phyloP scores from a whole-genome alignment of 2,113 vertebrate genomes.

The Takifugu bimaculatus region DNA sequence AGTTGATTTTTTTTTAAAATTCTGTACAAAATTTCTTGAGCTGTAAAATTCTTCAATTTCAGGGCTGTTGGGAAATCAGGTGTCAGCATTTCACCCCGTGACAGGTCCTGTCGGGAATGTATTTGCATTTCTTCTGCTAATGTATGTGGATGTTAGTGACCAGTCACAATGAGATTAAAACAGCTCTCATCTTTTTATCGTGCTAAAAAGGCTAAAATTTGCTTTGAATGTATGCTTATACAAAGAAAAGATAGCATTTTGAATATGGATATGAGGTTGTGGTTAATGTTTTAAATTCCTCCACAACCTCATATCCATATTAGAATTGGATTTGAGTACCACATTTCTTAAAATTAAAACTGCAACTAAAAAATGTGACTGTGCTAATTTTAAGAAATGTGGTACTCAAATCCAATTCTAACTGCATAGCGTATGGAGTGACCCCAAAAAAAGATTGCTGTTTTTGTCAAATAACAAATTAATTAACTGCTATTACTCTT shows the following conservation, averaged over 20 bases:
- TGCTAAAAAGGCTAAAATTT: conserved; percentile 1
- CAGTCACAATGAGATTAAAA: background rate
- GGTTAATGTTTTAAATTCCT: too few relatives aligned
- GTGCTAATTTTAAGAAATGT: too few relatives aligned
- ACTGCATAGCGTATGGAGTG: too few relatives aligned
- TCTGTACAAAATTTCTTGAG: conserved; percentile 11
- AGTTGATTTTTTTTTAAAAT: conserved; percentile 1
- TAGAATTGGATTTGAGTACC: too few relatives aligned
- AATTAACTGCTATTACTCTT: too few relatives aligned
- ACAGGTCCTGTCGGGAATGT: conserved; percentile 12
- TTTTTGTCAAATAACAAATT: too few relatives aligned
- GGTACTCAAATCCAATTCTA: too few relatives aligned
- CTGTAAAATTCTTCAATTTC: conserved; percentile 18
- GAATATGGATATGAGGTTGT: background rate
- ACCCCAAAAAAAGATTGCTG: too few relatives aligned
- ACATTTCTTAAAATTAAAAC: too few relatives aligned
- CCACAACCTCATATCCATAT: too few relatives aligned
- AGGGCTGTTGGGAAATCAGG: conserved; percentile 12
- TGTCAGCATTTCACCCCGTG: conserved; percentile 22
- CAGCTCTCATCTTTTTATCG: too few relatives aligned
- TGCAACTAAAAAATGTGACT: too few relatives aligned
- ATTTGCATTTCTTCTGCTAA: background rate
- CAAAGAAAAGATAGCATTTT: background rate
- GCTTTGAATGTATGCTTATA: conserved; percentile 4
- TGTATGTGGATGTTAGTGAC: conserved; percentile 9